Conservation (phyloP, 2,888 invertebrate species). For the Anticlea derivata region DNA sequence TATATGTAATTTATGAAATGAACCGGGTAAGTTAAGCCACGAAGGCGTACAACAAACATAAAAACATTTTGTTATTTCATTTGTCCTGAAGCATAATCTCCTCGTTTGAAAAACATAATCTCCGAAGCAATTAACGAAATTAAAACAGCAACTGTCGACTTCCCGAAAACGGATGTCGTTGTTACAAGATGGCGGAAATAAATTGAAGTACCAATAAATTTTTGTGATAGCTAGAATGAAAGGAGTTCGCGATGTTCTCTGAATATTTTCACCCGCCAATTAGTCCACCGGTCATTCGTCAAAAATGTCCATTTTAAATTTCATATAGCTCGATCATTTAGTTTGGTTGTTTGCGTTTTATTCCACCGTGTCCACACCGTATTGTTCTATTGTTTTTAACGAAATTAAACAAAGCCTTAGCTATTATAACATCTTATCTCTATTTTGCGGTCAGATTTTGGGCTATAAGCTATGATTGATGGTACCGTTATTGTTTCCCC, state of each 20-base stretch:
- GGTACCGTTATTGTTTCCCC: conserved; percentile 30
- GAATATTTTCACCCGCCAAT: too few species aligned
- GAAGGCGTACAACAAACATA: too few species aligned
- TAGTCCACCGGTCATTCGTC: too few species aligned
- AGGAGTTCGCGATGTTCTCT: neutral
- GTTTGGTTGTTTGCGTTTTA: too few species aligned
- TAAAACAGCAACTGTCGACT: conserved; percentile 27
- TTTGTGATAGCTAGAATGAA: conserved; percentile 2
- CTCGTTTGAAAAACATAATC: conserved; percentile 3
- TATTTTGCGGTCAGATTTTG: conserved; percentile 19
- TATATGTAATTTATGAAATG: too few species aligned
- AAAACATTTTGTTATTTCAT: neutral
- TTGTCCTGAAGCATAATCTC: neutral
- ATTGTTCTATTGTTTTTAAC: neutral
- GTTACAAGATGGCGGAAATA: conserved; percentile 14
- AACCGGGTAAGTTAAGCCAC: too few species aligned
- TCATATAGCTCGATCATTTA: too few species aligned
- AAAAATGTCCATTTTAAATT: too few species aligned
- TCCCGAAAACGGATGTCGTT: conserved; percentile 14
- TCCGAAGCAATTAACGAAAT: conserved; percentile 29
- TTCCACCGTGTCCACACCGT: too few species aligned
- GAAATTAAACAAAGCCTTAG: neutral
- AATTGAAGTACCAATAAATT: conserved; percentile 9
- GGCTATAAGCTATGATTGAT: conserved; percentile 31
- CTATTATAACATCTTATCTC: conserved; percentile 20